phyloP scores from a whole-genome alignment of 2,797 vertebrate genomes.

The Acrossocheilus fasciatus region DNA sequence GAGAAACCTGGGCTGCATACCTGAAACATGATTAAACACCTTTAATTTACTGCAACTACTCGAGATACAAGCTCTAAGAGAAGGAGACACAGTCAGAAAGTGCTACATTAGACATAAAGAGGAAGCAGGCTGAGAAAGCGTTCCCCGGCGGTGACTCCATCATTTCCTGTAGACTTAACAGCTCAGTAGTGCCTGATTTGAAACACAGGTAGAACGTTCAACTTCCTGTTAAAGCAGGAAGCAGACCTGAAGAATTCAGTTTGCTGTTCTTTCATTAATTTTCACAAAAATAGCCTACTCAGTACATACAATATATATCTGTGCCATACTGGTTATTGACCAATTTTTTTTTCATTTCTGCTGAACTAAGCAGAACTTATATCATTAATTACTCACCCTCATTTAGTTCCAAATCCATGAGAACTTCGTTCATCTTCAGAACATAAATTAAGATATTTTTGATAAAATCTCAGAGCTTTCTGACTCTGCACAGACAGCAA shows the following conservation, averaged over 20 bases:
- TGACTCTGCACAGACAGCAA: too few relatives aligned
- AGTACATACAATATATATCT: neutral
- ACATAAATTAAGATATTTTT: too few relatives aligned
- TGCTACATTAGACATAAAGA: conserved; percentile 3
- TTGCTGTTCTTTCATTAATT: conserved; percentile 39
- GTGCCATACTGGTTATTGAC: neutral
- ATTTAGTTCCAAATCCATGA: too few relatives aligned
- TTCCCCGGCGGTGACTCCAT: conserved; percentile 33
- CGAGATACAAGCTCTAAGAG: neutral
- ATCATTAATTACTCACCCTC: neutral
- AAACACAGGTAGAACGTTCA: conserved; percentile 44
- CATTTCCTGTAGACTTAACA: conserved; percentile 41
- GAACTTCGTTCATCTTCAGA: too few relatives aligned
- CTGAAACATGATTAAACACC: conserved; percentile 7
- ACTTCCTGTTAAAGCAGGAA: conserved; percentile 58
- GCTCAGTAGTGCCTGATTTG: conserved; percentile 31
- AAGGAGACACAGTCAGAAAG: conserved; percentile 1
- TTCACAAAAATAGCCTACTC: neutral
- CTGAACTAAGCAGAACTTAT: neutral
- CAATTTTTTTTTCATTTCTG: neutral
- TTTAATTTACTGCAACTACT: neutral
- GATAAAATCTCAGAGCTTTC: too few relatives aligned
- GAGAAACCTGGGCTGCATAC: conserved; percentile 14
- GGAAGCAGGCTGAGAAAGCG: conserved; percentile 38
- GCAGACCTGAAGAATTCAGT: conserved; percentile 71